Evolutionary conservation across 2,113 vertebrate species (phyloP).

Genomic region (Leptobrachium leishanense): DNA sequence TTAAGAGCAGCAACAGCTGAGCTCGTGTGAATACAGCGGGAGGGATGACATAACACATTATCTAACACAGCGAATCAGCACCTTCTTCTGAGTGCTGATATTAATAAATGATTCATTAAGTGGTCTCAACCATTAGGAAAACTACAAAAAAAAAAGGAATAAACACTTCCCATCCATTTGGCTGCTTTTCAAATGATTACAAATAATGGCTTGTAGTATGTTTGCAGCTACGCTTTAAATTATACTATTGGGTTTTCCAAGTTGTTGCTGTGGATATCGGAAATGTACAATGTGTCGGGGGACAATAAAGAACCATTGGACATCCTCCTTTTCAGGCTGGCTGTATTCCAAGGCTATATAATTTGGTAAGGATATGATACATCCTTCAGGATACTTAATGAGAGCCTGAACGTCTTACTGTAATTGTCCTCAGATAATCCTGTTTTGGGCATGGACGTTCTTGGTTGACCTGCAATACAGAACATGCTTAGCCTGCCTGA

Average conservation of each 20-base stretch:
- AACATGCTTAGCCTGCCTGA: too few species aligned
- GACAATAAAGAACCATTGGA: conserved; percentile 35
- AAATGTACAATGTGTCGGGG: conserved; percentile 33
- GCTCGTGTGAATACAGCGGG: conserved; percentile 49
- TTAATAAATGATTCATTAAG: conserved; percentile 53
- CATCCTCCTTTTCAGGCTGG: conserved; percentile 19
- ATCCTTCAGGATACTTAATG: conserved; percentile 30
- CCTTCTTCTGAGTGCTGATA: conserved; percentile 55
- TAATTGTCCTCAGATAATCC: not conserved
- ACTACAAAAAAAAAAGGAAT: conserved; percentile 10
- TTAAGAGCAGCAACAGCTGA: conserved; percentile 43
- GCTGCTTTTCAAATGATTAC: conserved; percentile 32
- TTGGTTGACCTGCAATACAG: conserved; percentile 16
- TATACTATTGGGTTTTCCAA: conserved; percentile 21
- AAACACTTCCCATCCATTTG: conserved; percentile 5
- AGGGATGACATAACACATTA: conserved; percentile 43
- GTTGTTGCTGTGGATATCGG: conserved; percentile 11
- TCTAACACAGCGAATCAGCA: conserved; percentile 56
- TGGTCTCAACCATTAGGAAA: conserved; percentile 23
- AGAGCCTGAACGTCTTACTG: conserved; percentile 1
- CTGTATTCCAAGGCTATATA: conserved; percentile 27
- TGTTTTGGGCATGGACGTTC: not conserved
- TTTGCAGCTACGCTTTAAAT: too few species aligned
- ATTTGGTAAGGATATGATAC: conserved; percentile 18
- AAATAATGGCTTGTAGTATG: conserved; percentile 1